phyloP scores from a whole-genome alignment of 2,113 vertebrate genomes.

The Oreochromis niloticus region DNA sequence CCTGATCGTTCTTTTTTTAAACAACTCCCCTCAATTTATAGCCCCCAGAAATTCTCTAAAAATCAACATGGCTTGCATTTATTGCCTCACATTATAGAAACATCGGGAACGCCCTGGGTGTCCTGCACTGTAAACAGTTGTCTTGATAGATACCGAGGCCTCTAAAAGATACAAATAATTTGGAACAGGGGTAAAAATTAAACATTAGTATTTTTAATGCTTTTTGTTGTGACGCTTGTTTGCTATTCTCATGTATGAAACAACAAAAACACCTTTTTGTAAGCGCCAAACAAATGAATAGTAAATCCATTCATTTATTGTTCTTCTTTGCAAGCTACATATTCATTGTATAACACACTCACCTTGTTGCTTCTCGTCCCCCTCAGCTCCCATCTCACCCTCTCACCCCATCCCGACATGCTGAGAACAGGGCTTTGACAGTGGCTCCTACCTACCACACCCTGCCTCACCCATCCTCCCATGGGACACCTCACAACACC shows the following conservation, averaged over 20 bases:
- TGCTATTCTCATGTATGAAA: background rate
- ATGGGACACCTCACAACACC: slow-evolving; percentile 87
- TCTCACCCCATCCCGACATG: slow-evolving; percentile 89
- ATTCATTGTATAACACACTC: background rate
- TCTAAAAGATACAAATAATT: background rate
- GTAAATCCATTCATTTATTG: background rate
- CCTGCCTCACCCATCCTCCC: slow-evolving; percentile 92
- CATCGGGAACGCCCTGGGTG: background rate
- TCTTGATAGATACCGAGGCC: background rate
- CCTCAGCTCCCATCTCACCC: slow-evolving; percentile 92
- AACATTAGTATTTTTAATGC: background rate
- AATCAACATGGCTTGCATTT: background rate
- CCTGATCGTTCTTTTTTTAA: background rate
- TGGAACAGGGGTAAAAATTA: background rate
- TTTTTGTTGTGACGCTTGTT: background rate
- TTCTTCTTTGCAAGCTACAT: background rate
- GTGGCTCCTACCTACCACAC: slow-evolving; percentile 95
- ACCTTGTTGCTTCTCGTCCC: background rate
- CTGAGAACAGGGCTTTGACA: slow-evolving; percentile 85
- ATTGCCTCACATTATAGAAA: background rate
- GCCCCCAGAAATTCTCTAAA: background rate
- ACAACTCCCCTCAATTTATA: background rate
- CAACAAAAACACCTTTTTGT: background rate
- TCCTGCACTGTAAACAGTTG: background rate
- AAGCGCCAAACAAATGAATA: background rate